phyloP scores from a whole-genome alignment of 2,113 vertebrate species.

The Pseudopipra pipra region DNA sequence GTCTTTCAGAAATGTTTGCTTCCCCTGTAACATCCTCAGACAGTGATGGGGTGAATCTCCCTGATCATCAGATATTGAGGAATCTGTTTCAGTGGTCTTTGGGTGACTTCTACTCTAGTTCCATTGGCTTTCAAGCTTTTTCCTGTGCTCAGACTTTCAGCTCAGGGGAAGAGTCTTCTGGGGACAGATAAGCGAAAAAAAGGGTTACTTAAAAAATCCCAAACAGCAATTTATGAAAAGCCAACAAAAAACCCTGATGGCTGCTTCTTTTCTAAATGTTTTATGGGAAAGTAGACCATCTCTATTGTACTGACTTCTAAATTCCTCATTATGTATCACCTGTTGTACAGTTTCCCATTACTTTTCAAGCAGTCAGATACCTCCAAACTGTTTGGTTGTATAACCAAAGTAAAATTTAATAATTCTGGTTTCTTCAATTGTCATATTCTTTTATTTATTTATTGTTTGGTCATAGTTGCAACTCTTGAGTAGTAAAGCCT shows the following conservation, averaged over 20 bases:
- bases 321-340: fast-evolving
- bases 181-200: neutral
- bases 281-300: neutral
- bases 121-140: neutral
- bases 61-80: neutral
- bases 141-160: neutral
- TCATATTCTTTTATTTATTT: too few relatives aligned
- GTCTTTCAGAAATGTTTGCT: neutral
- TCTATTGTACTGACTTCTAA: neutral
- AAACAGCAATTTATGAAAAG: neutral
- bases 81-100: neutral
- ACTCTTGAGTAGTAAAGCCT: neutral
- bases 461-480: neutral
- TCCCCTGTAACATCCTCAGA: neutral
- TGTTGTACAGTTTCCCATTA: neutral
- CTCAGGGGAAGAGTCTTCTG: neutral
- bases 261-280: neutral
- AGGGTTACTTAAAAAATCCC: neutral
- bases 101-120: neutral
- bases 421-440: neutral
- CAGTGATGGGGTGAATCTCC: neutral
- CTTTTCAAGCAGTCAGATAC: neutral
- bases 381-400: neutral
- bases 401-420: neutral
- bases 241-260: neutral